Percentiles rank a stretch among this genome's conserved stretches.
phyloP scores from a whole-genome alignment of 1,140 invertebrate genomes.

The Thereuonema tuberculata region DNA sequence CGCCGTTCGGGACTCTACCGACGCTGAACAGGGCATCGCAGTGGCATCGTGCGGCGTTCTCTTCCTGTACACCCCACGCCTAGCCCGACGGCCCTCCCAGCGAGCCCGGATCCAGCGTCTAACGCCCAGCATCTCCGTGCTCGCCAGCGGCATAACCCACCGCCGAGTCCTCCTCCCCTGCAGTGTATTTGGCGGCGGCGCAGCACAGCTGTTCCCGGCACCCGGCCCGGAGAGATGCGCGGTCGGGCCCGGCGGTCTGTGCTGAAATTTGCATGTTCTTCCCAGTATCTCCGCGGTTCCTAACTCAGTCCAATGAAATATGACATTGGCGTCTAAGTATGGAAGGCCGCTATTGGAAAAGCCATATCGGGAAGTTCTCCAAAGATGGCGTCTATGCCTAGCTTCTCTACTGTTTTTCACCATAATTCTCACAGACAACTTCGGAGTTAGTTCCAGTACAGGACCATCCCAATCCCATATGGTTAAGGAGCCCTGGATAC shows the following conservation, averaged over 20 bases:
- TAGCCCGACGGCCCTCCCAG: no score
- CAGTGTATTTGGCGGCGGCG: no score
- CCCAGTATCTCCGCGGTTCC: background rate
- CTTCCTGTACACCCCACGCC: background rate
- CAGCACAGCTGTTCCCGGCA: no score
- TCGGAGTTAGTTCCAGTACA: conserved; percentile 3
- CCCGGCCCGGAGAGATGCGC: no score
- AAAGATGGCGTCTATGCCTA: conserved; percentile 10
- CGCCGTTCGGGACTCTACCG: no score
- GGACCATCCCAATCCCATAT: background rate
- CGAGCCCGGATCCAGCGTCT: no score
- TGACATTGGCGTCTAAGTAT: conserved; percentile 13
- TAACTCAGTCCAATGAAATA: conserved; percentile 13
- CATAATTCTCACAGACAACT: background rate
- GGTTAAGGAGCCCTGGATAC: conserved; percentile 1
- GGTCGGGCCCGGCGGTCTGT: no score
- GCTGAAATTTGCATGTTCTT: no score
- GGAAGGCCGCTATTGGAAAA: conserved; percentile 9
- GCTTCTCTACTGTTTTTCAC: background rate
- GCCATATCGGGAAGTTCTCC: conserved; percentile 6
- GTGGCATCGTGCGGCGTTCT: background rate
- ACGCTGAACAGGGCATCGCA: no score
- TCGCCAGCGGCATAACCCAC: no score
- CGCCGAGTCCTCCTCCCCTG: no score
- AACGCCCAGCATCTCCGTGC: no score